Conservation (phyloP, 2,888 invertebrate species). For the Apodemia duryi region DNA sequence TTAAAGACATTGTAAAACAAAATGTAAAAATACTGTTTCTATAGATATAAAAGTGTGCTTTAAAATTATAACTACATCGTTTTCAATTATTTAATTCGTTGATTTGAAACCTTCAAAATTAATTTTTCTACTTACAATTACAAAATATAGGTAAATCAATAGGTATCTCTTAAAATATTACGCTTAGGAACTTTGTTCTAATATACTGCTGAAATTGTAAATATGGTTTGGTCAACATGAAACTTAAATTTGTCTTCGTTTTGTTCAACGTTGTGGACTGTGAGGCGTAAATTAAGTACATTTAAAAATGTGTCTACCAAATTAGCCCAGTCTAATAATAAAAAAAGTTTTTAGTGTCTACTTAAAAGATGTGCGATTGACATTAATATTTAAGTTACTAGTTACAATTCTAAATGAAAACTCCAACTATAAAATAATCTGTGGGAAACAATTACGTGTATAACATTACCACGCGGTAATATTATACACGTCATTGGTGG, state of each 20-base stretch:
- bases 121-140: conserved; percentile 60
- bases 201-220: conserved; percentile 44
- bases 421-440: too few relatives aligned
- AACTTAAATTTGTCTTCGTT: neutral
- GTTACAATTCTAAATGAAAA: too few relatives aligned
- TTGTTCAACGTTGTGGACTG: neutral
- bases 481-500: too few relatives aligned
- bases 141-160: conserved; percentile 58
- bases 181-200: conserved; percentile 73
- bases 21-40: conserved; percentile 26
- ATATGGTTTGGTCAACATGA: conserved; percentile 13
- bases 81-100: conserved; percentile 64
- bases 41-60: conserved; percentile 16
- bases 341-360: neutral
- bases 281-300: conserved; percentile 4
- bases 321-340: neutral
- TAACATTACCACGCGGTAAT: too few relatives aligned
- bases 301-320: neutral
- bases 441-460: too few relatives aligned
- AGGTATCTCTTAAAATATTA: conserved; percentile 58
- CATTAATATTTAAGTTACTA: too few relatives aligned
- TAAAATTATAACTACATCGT: conserved; percentile 35
- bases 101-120: conserved; percentile 71
- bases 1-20: neutral
- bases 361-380: too few relatives aligned